Conservation (phyloP, 1,140 invertebrate genomes). For the Drepana arcuata region DNA sequence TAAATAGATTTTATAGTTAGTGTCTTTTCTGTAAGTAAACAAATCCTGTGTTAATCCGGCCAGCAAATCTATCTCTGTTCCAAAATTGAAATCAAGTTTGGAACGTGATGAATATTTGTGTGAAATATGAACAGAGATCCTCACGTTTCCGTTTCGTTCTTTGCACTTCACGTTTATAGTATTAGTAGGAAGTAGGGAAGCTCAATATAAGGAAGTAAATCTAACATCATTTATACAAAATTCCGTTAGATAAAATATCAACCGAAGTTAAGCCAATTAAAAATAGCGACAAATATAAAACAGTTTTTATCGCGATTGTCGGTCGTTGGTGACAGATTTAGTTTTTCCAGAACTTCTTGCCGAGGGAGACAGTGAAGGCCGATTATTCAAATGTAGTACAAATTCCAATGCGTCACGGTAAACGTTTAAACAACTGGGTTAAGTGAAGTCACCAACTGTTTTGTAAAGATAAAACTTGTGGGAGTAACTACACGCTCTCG, state of each 20-base stretch:
- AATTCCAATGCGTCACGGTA: constrained; percentile 43
- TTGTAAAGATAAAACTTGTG: constrained; percentile 21
- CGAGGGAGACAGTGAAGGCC: constrained; percentile 25
- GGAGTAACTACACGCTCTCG: constrained; percentile 20
- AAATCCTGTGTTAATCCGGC: no score
- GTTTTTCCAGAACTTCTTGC: constrained; percentile 27
- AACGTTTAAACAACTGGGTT: constrained; percentile 35
- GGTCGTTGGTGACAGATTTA: constrained; percentile 8
- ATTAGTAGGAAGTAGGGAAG: no score
- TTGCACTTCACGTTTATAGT: no score
- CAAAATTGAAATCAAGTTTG: no score
- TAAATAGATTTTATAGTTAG: no score
- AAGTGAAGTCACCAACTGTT: constrained; percentile 26
- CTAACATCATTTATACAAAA: constrained; percentile 4
- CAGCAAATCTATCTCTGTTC: no score
- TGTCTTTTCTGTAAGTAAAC: no score
- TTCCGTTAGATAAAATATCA: constrained; percentile 2
- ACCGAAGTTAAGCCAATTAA: constrained; percentile 3
- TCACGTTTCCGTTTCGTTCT: no score
- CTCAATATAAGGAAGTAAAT: no score
- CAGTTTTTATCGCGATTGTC: constrained; percentile 8
- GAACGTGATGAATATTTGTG: no score
- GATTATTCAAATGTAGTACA: constrained; percentile 42
- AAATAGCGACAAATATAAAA: constrained; percentile 2
- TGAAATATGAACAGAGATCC: no score